These are phyloP conservation scores for Hemichromis elongatus DNA, from an alignment of 2,113 vertebrate genomes.

Conservation along the genomic window DNA sequence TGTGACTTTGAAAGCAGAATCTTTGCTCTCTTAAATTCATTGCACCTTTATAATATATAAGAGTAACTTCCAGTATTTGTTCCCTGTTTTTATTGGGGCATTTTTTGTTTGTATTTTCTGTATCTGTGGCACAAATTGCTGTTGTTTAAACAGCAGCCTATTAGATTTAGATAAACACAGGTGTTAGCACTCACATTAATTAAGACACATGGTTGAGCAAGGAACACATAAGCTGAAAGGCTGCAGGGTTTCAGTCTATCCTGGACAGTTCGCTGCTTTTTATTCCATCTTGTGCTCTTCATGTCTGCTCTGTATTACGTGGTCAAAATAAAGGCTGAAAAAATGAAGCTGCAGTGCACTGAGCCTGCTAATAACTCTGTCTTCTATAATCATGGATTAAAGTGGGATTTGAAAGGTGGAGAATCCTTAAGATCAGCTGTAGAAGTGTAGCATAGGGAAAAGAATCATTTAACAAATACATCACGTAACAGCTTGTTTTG, in stretches of 20 bases:
- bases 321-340: background rate
- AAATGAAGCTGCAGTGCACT: background rate
- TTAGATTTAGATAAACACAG: background rate
- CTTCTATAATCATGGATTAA: background rate
- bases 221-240: background rate
- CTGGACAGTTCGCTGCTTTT: background rate
- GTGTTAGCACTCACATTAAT: background rate
- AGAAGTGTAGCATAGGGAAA: background rate
- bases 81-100: rapidly evolving
- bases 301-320: background rate
- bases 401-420: background rate
- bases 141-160: background rate
- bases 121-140: background rate
- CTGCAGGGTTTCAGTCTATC: background rate
- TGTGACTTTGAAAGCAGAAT: background rate
- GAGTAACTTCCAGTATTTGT: background rate
- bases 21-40: rapidly evolving
- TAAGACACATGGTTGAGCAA: background rate
- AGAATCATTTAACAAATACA: background rate
- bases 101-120: background rate
- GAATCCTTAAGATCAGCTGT: background rate
- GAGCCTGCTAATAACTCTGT: background rate
- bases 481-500: rapidly evolving
- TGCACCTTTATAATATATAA: background rate
- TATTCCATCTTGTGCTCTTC: rapidly evolving